phyloP scores from a whole-genome alignment of 2,113 vertebrate species.

The Sclerurus mexicanus region DNA sequence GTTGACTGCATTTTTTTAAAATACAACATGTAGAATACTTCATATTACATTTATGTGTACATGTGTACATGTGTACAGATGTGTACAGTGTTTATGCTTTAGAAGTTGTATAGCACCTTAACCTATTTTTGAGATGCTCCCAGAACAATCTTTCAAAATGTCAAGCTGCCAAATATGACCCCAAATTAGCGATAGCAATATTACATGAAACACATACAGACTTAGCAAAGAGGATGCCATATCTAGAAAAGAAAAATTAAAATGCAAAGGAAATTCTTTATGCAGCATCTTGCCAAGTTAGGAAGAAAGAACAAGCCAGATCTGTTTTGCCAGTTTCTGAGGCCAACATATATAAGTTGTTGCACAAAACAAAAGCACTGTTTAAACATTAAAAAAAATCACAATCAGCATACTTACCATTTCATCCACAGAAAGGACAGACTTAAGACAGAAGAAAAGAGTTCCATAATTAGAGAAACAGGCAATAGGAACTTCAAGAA shows the following conservation, averaged over 20 bases:
- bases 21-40: neutral
- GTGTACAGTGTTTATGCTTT: neutral
- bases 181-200: neutral
- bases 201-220: neutral
- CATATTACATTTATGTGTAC: neutral
- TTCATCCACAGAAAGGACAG: conserved; percentile 86
- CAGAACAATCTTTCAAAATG: neutral
- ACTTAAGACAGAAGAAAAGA: conserved; percentile 88
- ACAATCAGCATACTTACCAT: conserved; percentile 86
- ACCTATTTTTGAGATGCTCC: neutral
- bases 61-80: too few species aligned
- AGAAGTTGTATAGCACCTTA: neutral
- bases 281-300: neutral
- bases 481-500: conserved; percentile 34
- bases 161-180: neutral
- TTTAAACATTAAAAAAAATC: conserved; percentile 20
- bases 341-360: neutral
- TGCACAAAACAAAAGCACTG: conserved; percentile 30
- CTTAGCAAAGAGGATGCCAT: neutral
- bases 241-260: neutral
- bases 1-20: neutral
- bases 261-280: neutral
- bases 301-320: neutral
- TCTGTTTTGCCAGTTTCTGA: conserved; percentile 40
- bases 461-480: conserved; percentile 74